phyloP scores from a whole-genome alignment of 2,797 vertebrate species.

The Pangasius macronema region DNA sequence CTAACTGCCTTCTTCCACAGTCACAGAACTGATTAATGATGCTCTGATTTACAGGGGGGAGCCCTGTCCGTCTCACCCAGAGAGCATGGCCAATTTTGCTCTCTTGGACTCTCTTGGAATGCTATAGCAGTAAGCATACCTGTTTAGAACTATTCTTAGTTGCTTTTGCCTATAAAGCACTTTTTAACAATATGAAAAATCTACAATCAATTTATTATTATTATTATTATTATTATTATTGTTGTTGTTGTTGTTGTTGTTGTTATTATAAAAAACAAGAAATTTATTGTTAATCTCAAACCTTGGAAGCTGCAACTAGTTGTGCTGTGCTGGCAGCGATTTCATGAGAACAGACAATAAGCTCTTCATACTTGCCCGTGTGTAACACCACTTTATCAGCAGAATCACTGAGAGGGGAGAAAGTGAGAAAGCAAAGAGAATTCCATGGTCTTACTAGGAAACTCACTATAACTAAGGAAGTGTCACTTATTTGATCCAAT shows the following conservation, averaged over 20 bases:
- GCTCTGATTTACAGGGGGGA: neutral
- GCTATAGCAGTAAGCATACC: neutral
- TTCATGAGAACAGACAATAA: constrained; percentile 97
- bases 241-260: neutral
- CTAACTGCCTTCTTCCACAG: neutral
- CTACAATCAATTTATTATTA: neutral
- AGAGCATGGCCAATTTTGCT: neutral
- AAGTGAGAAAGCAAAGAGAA: constrained; percentile 16
- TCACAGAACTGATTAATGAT: neutral
- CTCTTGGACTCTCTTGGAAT: neutral
- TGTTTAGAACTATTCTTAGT: neutral
- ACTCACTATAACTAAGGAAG: neutral
- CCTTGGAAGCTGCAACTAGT: constrained; percentile 97
- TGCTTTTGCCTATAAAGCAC: neutral
- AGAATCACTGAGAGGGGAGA: constrained; percentile 79
- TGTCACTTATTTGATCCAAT: neutral
- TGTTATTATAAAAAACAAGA: neutral
- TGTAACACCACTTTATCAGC: constrained; percentile 95
- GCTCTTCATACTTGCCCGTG: constrained; percentile 91
- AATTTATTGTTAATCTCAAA: constrained; percentile 54
- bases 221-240: neutral
- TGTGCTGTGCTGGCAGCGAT: constrained; percentile 96
- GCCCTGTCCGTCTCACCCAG: neutral
- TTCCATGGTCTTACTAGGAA: neutral
- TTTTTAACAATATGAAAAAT: neutral